Evolutionary conservation across 2,113 vertebrate species (phyloP).

Genomic region (Varanus komodoensis): DNA sequence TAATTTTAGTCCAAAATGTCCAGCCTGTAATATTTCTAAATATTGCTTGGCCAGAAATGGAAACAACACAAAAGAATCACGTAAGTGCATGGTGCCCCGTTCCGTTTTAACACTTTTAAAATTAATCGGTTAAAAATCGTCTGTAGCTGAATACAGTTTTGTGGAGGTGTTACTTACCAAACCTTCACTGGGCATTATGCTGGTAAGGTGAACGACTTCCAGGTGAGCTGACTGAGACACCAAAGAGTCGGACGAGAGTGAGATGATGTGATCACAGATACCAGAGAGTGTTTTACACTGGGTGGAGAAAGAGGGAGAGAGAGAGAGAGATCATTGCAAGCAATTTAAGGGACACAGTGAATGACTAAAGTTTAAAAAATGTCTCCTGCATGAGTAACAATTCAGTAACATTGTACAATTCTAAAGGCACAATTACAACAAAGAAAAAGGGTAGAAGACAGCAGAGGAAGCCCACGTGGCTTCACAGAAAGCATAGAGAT

Average conservation of each 20-base stretch:
- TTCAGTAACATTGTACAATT: no score
- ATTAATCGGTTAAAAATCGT: not conserved
- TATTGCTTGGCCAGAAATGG: not conserved
- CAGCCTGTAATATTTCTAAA: not conserved
- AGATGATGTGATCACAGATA: slow-evolving; percentile 95
- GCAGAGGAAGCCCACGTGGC: no score
- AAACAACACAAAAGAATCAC: not conserved
- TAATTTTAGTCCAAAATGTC: not conserved
- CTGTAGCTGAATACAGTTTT: not conserved
- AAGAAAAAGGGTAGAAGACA: no score
- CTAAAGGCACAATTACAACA: no score
- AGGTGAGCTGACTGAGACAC: slow-evolving; percentile 89
- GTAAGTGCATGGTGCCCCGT: no score
- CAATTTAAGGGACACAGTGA: not conserved
- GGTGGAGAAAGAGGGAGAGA: not conserved
- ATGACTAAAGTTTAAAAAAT: not conserved
- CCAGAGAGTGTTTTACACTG: slow-evolving; percentile 94
- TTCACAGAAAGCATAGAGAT: no score
- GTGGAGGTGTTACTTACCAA: slow-evolving; percentile 81
- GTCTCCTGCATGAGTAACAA: not conserved
- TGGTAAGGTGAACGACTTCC: slow-evolving; percentile 87
- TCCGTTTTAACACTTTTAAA: not conserved
- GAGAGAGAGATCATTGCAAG: slow-evolving; percentile 37
- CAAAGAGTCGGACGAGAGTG: slow-evolving; percentile 90
- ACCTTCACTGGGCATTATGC: slow-evolving; percentile 89